A percentile compares a stretch with the other conserved stretches of the same genome.
Evolutionary conservation across 2,113 vertebrate species (phyloP).

Genomic region (Nothocercus julius): DNA sequence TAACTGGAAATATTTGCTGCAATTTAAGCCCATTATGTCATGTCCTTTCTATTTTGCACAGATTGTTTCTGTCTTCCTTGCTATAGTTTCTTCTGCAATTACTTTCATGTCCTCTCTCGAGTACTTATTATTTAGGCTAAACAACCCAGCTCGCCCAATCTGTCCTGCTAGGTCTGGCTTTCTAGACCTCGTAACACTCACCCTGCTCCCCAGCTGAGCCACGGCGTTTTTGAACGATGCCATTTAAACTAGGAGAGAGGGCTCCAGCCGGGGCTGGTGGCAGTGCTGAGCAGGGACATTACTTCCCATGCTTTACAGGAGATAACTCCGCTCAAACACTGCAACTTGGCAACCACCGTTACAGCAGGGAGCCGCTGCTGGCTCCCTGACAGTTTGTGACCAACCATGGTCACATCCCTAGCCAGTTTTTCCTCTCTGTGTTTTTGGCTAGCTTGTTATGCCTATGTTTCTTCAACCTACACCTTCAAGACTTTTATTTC

Average conservation of each 20-base stretch:
- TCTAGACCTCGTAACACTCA: background rate
- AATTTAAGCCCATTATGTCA: constrained; percentile 71
- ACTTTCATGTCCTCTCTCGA: constrained; percentile 48
- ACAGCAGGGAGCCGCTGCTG: background rate
- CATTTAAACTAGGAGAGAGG: background rate
- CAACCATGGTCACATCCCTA: background rate
- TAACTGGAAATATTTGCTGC: constrained; percentile 42
- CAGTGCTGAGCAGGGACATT: background rate
- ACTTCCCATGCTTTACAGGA: background rate
- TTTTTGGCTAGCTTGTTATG: background rate
- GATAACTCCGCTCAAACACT: background rate
- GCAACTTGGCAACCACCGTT: background rate
- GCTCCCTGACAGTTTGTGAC: background rate
- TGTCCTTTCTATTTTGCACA: constrained; percentile 63
- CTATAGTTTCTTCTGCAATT: constrained; percentile 45
- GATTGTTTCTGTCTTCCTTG: constrained; percentile 60
- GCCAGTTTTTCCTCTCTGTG: background rate
- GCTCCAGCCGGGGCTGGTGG: rapidly evolving
- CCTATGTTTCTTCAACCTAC: background rate
- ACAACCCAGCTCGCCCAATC: background rate
- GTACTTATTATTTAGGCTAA: constrained; percentile 21
- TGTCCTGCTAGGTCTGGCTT: background rate
- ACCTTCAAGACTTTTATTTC: background rate
- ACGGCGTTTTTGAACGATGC: background rate
- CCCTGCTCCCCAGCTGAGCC: background rate